Percentiles rank a stretch among this genome's conserved stretches.
phyloP scores from a whole-genome alignment of 2,888 invertebrate genomes.

The Escarpia spicata region DNA sequence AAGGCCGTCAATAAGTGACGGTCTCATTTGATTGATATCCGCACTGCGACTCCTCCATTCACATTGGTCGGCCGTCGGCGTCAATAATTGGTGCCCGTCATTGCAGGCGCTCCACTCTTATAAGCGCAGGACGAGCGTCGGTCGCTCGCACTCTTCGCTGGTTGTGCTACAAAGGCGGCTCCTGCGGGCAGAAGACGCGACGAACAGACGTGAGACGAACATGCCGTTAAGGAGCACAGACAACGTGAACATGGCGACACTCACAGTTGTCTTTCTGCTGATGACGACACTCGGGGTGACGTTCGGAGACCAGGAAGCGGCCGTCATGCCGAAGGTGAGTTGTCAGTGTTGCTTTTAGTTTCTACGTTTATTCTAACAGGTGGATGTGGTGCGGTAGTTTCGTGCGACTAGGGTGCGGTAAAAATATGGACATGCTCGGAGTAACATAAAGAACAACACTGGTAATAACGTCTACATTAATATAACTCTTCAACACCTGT shows the following conservation, averaged over 20 bases:
- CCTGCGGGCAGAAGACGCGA: slow-evolving; percentile 16
- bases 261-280: neutral
- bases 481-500: no score
- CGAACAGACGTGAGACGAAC: neutral
- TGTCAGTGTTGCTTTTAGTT: neutral
- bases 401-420: neutral
- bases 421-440: neutral
- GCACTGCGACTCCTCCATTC: neutral
- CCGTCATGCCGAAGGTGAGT: neutral
- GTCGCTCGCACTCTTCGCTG: neutral
- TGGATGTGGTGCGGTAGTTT: neutral
- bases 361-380: neutral
- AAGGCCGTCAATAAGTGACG: slow-evolving; percentile 10
- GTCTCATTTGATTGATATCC: slow-evolving; percentile 16
- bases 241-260: neutral
- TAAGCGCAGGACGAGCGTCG: neutral
- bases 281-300: neutral
- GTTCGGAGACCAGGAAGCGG: neutral
- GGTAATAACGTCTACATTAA: neutral
- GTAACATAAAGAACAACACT: neutral
- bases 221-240: no score
- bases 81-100: neutral
- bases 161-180: neutral
- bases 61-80: neutral
- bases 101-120: neutral